These are phyloP conservation scores for Tetragonula carbonaria DNA, from an alignment of 2,888 invertebrate genomes.

Conservation along the genomic window DNA sequence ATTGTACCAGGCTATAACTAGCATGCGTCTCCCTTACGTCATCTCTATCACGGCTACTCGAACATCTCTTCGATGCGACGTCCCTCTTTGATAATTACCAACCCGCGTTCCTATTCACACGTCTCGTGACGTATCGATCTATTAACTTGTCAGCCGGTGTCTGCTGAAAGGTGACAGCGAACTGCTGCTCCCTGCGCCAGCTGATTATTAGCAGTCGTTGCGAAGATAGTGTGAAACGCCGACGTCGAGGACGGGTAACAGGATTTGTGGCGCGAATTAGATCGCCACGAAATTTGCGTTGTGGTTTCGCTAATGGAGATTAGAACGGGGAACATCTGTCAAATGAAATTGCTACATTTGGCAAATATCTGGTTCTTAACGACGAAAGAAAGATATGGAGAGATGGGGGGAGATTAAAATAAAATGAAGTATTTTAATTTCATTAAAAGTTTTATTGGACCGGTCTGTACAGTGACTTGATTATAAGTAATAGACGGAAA, in stretches of 20 bases:
- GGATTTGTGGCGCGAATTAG: constrained; percentile 9
- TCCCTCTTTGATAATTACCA: constrained; percentile 69
- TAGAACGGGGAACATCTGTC: background rate
- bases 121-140: constrained; percentile 58
- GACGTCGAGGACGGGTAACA: constrained; percentile 18
- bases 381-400: background rate
- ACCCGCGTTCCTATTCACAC: constrained; percentile 59
- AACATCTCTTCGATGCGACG: constrained; percentile 43
- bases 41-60: constrained; percentile 28
- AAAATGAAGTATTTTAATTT: too few species aligned
- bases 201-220: constrained; percentile 47
- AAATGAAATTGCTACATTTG: background rate
- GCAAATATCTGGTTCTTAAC: background rate
- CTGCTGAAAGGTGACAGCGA: constrained; percentile 38
- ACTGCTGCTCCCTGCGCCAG: constrained; percentile 33
- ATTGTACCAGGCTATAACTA: background rate
- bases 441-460: too few species aligned
- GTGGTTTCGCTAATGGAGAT: constrained; percentile 1
- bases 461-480: too few species aligned
- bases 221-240: constrained; percentile 19
- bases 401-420: background rate
- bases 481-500: too few species aligned
- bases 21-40: background rate
- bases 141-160: constrained; percentile 61
- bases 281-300: background rate